Evolutionary conservation across 2,888 invertebrate species (phyloP).

Genomic region (Colletes collaris): DNA sequence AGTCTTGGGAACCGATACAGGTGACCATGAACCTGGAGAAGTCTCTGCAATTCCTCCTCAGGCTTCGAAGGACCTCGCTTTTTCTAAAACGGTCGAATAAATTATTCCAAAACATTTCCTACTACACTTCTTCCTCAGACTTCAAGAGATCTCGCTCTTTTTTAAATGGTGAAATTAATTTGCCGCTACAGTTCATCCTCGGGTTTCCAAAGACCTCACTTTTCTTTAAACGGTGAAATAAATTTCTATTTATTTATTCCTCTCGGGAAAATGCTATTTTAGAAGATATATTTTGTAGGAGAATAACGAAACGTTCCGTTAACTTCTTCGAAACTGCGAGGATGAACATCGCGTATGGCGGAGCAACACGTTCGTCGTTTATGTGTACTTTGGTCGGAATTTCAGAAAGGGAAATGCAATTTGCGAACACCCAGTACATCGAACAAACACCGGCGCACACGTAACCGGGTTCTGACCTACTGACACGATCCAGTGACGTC

Average conservation of each 20-base stretch:
- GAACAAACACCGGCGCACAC: slow-evolving; percentile 41
- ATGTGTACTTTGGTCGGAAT: not conserved
- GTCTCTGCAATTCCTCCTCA: too few species aligned
- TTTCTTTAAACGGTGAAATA: too few species aligned
- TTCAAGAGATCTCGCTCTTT: too few species aligned
- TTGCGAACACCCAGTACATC: slow-evolving; percentile 50
- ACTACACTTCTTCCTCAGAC: too few species aligned
- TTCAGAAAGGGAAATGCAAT: slow-evolving; percentile 22
- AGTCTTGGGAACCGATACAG: not conserved
- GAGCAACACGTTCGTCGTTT: slow-evolving; percentile 4
- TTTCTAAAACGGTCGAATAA: too few species aligned
- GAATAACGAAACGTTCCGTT: not conserved
- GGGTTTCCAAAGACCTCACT: too few species aligned
- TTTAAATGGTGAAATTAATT: too few species aligned
- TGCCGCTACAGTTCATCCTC: too few species aligned
- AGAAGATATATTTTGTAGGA: too few species aligned
- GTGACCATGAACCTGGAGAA: not conserved
- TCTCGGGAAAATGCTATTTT: not conserved
- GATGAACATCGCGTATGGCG: not conserved
- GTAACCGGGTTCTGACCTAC: slow-evolving; percentile 79
- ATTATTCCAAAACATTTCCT: too few species aligned
- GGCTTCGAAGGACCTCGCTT: too few species aligned
- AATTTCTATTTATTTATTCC: too few species aligned
- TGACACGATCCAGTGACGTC: slow-evolving; percentile 81
- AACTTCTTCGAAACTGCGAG: not conserved